Evolutionary conservation across 2,888 invertebrate genomes (phyloP), one percentile per base, ranked within the genome.

Genomic region (Malthinus seriepunctatus): DNA sequence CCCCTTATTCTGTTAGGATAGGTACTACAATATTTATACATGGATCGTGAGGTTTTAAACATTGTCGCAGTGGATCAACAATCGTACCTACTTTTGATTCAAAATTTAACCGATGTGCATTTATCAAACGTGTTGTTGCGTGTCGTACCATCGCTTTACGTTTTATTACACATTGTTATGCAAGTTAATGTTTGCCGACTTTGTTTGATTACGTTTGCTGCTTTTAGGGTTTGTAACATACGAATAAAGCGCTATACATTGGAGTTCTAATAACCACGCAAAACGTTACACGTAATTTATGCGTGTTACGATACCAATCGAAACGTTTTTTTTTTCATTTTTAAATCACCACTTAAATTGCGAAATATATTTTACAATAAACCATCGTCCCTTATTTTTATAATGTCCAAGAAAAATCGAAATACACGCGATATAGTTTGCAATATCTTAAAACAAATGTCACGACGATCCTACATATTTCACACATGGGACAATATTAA

Each of bases 11-110:
- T 73, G 73, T 74, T 73, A 67, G 70, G 66, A 65, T 69, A 72
- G 73, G 74, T 73, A 70, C 71, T 73, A 73, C 74, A 76, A 76
- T 76, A 75, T 76, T 76, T 76, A 73, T 71, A 75, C 71, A 75
- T 64, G 73, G 73, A 71, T 73, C 65, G 69, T 69, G 66, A 70
- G 69, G 71, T 69, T 71, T 69, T 69, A 69, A 70, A 71, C 68
- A 71, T 65, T 66, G 67, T 67, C 63, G n/a, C n/a, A 60, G 61
- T 63, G 62, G 65, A 65, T 68, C 68, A 69, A 67, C 68, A 66
- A 60, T 63, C 56, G 60, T 49, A 42, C 39, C 39, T 14, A 56
- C 50, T 52, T 55, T 55, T 56, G 44, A 51, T 38, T 61, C 59
- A 47, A 63, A 60, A 62, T 23, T 54, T 46, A 51, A 58, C 56